Percentiles rank a stretch among this genome's conserved stretches.
Evolutionary conservation across 35 echinoderm and acorn worm genomes (phyloP).

Genomic region (Diadema setosum): DNA sequence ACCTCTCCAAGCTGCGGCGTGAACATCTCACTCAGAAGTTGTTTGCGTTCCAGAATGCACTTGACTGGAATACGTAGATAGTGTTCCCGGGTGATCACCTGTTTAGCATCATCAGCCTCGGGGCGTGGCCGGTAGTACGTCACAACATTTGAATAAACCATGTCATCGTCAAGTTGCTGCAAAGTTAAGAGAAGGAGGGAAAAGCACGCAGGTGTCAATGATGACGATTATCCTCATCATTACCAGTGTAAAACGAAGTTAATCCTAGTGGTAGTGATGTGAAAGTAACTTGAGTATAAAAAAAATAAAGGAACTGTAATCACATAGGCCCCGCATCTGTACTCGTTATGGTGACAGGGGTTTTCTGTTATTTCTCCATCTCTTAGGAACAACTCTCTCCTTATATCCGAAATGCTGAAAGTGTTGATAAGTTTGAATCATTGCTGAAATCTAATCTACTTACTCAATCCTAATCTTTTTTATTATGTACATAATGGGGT

Average conservation of each 20-base stretch:
- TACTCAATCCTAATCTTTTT: no score
- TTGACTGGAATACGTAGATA: neutral
- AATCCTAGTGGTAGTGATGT: neutral
- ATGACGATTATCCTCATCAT: no score
- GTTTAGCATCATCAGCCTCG: neutral
- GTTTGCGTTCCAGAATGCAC: neutral
- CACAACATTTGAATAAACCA: neutral
- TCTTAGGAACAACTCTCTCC: no score
- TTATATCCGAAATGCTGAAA: no score
- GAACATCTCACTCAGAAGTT: neutral
- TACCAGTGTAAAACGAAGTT: neutral
- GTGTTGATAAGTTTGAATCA: no score
- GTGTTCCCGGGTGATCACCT: neutral
- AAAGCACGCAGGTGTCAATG: neutral
- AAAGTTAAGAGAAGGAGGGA: neutral
- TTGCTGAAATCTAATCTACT: no score
- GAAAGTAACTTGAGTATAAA: neutral
- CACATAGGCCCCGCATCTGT: neutral
- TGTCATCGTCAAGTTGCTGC: neutral
- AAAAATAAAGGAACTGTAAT: neutral
- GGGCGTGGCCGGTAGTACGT: neutral
- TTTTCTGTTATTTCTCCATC: neutral
- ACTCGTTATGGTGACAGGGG: neutral
- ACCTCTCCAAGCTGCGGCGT: neutral
- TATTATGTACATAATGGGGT: no score